Percentiles rank a stretch among this genome's conserved stretches.
These are phyloP conservation scores for Microcaecilia unicolor DNA, from an alignment of 2,797 vertebrate genomes.

Conservation along the genomic window DNA sequence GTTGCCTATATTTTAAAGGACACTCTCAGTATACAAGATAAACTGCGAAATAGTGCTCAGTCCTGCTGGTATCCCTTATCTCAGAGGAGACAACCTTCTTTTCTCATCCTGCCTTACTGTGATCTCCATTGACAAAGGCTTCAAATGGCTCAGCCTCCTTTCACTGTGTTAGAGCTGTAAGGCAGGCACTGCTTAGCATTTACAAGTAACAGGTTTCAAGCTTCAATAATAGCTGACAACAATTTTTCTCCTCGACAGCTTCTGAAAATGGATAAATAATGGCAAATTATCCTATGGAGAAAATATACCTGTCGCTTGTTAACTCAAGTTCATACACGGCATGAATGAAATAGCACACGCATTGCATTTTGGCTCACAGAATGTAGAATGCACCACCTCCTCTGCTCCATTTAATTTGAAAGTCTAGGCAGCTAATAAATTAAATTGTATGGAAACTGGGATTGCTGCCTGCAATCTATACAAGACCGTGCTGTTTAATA, in stretches of 20 bases:
- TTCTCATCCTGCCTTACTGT: too few relatives aligned
- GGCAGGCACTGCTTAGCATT: constrained; percentile 23
- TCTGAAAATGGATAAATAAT: constrained; percentile 39
- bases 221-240: too few relatives aligned
- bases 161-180: constrained; percentile 18
- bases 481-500: constrained; percentile 25
- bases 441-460: constrained; percentile 39
- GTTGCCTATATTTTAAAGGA: constrained; percentile 26
- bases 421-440: constrained; percentile 34
- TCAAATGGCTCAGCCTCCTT: constrained; percentile 34
- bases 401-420: constrained; percentile 37
- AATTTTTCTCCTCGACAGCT: constrained; percentile 38
- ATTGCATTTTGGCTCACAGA: constrained; percentile 15
- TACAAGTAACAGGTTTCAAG: constrained; percentile 37
- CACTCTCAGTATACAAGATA: constrained; percentile 43
- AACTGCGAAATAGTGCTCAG: constrained; percentile 35
- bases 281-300: constrained; percentile 34
- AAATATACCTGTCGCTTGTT: constrained; percentile 26
- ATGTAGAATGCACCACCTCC: constrained; percentile 19
- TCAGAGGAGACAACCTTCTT: constrained; percentile 24
- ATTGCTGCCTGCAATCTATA: constrained; percentile 33
- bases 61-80: constrained; percentile 39
- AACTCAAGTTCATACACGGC: constrained; percentile 17
- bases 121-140: constrained; percentile 35
- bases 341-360: constrained; percentile 25